A percentile compares a stretch with the other conserved stretches of the same genome.
Evolutionary conservation across 2,888 invertebrate species (phyloP).

Genomic region (Watsonalla cultraria): DNA sequence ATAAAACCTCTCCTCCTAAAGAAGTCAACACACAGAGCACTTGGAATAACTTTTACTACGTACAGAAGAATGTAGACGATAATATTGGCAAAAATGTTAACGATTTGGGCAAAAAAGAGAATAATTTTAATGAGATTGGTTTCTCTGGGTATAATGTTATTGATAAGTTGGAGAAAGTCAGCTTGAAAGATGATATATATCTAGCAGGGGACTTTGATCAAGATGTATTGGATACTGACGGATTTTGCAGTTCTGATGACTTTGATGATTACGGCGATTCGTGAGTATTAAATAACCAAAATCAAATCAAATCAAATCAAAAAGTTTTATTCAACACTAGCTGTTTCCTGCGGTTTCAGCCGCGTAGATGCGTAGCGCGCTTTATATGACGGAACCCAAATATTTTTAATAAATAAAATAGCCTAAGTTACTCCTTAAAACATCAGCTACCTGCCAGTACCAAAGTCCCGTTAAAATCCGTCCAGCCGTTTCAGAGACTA

Average conservation of each 20-base stretch:
- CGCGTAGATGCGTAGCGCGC: no score
- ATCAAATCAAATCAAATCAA: no score
- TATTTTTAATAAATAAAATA: no score
- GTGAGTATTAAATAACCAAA: slow-evolving; percentile 38
- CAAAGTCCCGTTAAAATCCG: no score
- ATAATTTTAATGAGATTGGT: background rate
- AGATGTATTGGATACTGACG: slow-evolving; percentile 54
- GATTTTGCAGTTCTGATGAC: slow-evolving; percentile 58
- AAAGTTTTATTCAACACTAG: background rate
- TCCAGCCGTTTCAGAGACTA: no score
- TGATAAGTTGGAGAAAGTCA: slow-evolving; percentile 59
- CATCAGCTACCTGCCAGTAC: no score
- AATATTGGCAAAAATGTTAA: slow-evolving; percentile 64
- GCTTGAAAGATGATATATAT: slow-evolving; percentile 60
- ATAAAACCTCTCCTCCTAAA: slow-evolving; percentile 52
- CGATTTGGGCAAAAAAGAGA: slow-evolving; percentile 28
- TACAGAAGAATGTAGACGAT: slow-evolving; percentile 37
- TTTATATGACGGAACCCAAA: no score
- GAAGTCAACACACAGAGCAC: slow-evolving; percentile 22
- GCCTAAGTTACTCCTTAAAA: no score
- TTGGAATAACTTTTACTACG: slow-evolving; percentile 33
- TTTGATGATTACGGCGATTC: slow-evolving; percentile 51
- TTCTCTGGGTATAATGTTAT: slow-evolving; percentile 51
- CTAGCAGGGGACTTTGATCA: slow-evolving; percentile 54
- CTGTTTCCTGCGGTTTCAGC: background rate